Conservation (phyloP, 2,113 vertebrate species). For the Dolichallabes microphthalmus region DNA sequence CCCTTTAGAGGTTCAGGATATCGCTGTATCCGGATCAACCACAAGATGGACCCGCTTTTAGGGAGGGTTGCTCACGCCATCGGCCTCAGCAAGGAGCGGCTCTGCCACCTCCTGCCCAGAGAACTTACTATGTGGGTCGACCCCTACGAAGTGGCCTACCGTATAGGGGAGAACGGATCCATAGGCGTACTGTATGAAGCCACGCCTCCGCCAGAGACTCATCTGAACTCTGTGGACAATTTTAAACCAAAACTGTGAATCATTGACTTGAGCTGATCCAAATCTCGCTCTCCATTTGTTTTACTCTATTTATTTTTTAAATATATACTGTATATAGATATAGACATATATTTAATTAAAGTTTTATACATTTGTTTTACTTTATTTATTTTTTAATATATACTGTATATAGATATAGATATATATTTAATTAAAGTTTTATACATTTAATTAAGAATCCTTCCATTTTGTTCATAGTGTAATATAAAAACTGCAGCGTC, state of each 20-base stretch:
- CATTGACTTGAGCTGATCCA: constrained; percentile 66
- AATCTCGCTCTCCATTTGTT: constrained; percentile 57
- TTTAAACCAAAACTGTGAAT: constrained; percentile 65
- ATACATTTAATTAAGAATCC: too few relatives aligned
- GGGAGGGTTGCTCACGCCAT: constrained; percentile 70
- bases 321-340: too few relatives aligned
- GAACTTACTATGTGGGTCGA: constrained; percentile 79
- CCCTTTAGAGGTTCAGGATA: constrained; percentile 76
- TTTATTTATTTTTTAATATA: too few relatives aligned
- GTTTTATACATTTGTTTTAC: too few relatives aligned
- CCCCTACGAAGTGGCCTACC: constrained; percentile 77
- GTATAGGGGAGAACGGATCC: constrained; percentile 77
- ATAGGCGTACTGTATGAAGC: constrained; percentile 76
- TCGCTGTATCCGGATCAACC: constrained; percentile 78
- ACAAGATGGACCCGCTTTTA: constrained; percentile 78
- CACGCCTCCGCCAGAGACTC: constrained; percentile 53
- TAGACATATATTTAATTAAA: too few relatives aligned
- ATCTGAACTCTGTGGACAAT: constrained; percentile 58
- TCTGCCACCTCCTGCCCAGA: constrained; percentile 74
- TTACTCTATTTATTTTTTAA: too few relatives aligned
- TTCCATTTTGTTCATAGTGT: too few relatives aligned
- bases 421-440: too few relatives aligned
- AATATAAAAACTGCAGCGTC: too few relatives aligned
- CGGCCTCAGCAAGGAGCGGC: constrained; percentile 70
- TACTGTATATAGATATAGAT: too few relatives aligned